Conservation (phyloP, 2,888 invertebrate species). For the Cynaeus angustus region DNA sequence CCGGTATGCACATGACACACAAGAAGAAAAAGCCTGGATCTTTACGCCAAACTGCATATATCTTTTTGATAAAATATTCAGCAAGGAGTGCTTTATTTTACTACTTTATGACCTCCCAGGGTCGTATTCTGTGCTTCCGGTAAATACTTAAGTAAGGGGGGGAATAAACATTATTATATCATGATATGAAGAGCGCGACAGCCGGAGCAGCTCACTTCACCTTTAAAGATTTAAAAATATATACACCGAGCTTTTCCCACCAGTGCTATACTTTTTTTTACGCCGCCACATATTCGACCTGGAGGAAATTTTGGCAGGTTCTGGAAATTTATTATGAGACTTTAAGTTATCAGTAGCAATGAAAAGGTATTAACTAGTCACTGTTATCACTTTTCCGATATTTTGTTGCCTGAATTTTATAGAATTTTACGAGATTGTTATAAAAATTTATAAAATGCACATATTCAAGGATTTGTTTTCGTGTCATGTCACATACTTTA, state of each 20-base stretch:
- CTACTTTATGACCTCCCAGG: constrained; percentile 63
- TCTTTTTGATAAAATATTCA: constrained; percentile 67
- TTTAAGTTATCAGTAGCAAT: too few relatives aligned
- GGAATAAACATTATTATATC: constrained; percentile 63
- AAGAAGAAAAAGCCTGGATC: constrained; percentile 55
- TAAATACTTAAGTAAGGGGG: constrained; percentile 63
- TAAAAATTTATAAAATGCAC: too few relatives aligned
- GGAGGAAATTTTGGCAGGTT: background rate
- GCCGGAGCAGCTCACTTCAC: constrained; percentile 20
- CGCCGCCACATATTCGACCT: constrained; percentile 16
- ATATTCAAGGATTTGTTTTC: too few relatives aligned
- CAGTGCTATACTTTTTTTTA: constrained; percentile 30
- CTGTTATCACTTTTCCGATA: too few relatives aligned
- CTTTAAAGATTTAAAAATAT: constrained; percentile 49
- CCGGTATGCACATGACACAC: constrained; percentile 57
- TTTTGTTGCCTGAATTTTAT: too few relatives aligned
- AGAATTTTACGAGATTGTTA: too few relatives aligned
- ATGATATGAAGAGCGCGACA: constrained; percentile 57
- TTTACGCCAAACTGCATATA: constrained; percentile 58
- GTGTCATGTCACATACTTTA: too few relatives aligned
- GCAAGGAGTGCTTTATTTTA: constrained; percentile 63
- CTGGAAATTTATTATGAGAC: too few relatives aligned
- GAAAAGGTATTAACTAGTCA: too few relatives aligned
- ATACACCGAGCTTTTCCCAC: constrained; percentile 34
- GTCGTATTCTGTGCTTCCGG: constrained; percentile 59